A percentile compares a stretch with the other conserved stretches of the same genome.
Evolutionary conservation across 2,888 invertebrate species (phyloP).

Genomic region (Punctoribates punctum): DNA sequence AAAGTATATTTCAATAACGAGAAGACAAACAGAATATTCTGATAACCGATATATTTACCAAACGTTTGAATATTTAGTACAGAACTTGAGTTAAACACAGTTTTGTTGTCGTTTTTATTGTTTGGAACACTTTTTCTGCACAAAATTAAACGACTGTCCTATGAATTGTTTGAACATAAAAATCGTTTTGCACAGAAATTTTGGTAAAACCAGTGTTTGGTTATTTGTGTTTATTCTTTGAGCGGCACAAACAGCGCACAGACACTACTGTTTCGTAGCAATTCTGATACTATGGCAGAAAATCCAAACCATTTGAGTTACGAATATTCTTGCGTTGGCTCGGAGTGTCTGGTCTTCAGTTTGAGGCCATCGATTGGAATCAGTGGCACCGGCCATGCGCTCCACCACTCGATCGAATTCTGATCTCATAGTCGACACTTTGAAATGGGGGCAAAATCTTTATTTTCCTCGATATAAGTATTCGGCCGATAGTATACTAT

Average conservation of each 20-base stretch:
- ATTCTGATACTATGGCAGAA: constrained; percentile 3
- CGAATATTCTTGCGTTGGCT: not conserved
- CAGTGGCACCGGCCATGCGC: not conserved
- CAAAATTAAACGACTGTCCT: too few relatives aligned
- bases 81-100: too few relatives aligned
- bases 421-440: not conserved
- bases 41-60: too few relatives aligned
- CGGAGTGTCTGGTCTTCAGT: not conserved
- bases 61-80: too few relatives aligned
- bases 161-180: too few relatives aligned
- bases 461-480: not conserved
- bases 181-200: too few relatives aligned
- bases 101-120: not conserved
- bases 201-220: too few relatives aligned
- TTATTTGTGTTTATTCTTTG: constrained; percentile 15
- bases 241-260: constrained; percentile 5
- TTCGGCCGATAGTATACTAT: too few relatives aligned
- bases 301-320: not conserved
- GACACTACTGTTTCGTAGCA: not conserved
- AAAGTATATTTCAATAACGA: too few relatives aligned
- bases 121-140: not conserved
- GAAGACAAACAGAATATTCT: too few relatives aligned
- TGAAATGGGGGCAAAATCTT: not conserved
- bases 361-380: not conserved
- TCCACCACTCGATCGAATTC: not conserved